A percentile compares a stretch with the other conserved stretches of the same genome.
These are phyloP conservation scores for Thereva unica DNA, from an alignment of 2,888 invertebrate genomes.

Conservation along the genomic window DNA sequence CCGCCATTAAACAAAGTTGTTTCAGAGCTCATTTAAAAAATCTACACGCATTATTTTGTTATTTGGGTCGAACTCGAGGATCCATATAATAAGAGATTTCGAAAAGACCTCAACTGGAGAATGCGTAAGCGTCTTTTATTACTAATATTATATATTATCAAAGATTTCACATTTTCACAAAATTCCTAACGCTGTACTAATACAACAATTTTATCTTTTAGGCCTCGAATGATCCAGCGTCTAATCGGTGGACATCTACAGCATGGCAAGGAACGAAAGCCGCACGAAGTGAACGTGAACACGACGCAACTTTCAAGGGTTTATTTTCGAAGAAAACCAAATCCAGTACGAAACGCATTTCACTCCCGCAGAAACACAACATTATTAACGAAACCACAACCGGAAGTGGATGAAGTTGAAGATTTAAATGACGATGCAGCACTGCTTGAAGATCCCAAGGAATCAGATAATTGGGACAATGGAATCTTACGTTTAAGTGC, in stretches of 20 bases:
- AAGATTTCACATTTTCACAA: neutral
- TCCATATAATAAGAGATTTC: too few relatives aligned
- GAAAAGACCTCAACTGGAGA: too few relatives aligned
- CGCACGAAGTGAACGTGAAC: constrained; percentile 21
- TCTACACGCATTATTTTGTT: too few relatives aligned
- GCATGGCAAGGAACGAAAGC: constrained; percentile 46
- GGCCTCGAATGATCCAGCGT: constrained; percentile 66
- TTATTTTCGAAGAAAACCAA: constrained; percentile 46
- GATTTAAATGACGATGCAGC: constrained; percentile 51
- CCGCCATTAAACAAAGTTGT: too few relatives aligned
- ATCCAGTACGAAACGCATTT: constrained; percentile 45
- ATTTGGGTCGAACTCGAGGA: too few relatives aligned
- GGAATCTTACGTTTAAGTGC: constrained; percentile 72
- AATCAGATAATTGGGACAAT: constrained; percentile 64
- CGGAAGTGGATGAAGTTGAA: constrained; percentile 40
- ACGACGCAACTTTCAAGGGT: constrained; percentile 45
- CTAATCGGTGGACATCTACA: constrained; percentile 71
- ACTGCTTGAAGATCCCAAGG: constrained; percentile 53
- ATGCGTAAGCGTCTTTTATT: too few relatives aligned
- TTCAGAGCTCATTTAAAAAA: too few relatives aligned
- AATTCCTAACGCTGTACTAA: neutral
- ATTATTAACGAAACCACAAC: constrained; percentile 15
- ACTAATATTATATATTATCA: neutral
- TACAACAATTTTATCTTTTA: constrained; percentile 42
- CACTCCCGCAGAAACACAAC: constrained; percentile 11